Base-by-base conservation (phyloP, 2,797 vertebrate genomes). In the Gymnodraco acuticeps region DNA sequence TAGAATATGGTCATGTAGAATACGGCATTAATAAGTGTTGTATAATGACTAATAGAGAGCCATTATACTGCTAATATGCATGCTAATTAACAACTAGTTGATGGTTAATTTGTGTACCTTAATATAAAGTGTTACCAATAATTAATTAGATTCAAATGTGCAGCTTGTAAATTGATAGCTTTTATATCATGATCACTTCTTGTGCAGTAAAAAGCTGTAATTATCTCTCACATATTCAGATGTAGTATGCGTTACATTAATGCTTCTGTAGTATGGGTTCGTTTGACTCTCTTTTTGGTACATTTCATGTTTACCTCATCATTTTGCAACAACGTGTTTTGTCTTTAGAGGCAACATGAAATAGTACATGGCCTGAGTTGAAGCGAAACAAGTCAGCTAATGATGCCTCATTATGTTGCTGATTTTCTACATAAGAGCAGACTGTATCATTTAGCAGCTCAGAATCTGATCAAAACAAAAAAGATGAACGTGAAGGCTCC, bases 401-500 rank as follows among this genome's bases (percentile, higher is more conserved):
- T 73, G 83, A 78, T 54, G 72, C 63, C 77, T 72, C 51, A 58
- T 75, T 75, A 75, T 73, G 73, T 63, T 75, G 62, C 70, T 52
- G 67, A 74, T 76, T 87, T 70, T 55, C 33, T 1, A 42, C 63
- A 65, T 63, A 58, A 70, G 42, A 70, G 43, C 70, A 72, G 56
- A 78, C 60, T 79, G 77, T 73, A 71, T 77, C 75, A 62, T 84
- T 81, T 73, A 79, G 73, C 75, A 64, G 64, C 59, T 51, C 27
- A 27, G 41, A 70, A 72, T 70, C 51, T 54, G 58, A 70, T 66
- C 62, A 76, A 73, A 80, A 54, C 56, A 79, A 76, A 73, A 38
- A 7, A 75, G 74, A 83, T 53, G 51, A 75, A 60, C 10, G 23
- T 9, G 12, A 52, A 43, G 41, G 58, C 67, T 71, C 62, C 61